Percentiles rank a stretch among this genome's conserved stretches.
These are phyloP conservation scores for Bimastos eiseni DNA, from an alignment of 2,888 invertebrate genomes.

Conservation along the genomic window DNA sequence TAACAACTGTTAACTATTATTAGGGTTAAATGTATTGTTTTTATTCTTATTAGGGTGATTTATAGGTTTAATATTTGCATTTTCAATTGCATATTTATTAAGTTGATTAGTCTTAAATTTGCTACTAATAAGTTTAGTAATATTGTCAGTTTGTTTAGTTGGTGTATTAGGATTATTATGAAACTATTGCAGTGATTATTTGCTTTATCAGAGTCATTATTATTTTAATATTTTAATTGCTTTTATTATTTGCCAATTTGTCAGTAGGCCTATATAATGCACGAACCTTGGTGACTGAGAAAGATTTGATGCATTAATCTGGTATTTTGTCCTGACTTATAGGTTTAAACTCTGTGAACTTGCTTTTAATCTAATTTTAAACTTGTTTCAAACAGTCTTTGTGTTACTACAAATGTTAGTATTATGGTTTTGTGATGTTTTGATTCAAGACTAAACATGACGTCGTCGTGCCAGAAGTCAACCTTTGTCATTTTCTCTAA, in stretches of 20 bases:
- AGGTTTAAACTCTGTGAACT: background rate
- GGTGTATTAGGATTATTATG: background rate
- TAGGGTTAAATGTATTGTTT: background rate
- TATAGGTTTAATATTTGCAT: background rate
- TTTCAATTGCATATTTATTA: background rate
- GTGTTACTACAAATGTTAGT: background rate
- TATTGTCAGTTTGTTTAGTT: background rate
- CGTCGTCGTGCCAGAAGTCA: background rate
- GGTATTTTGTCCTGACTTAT: background rate
- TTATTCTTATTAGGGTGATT: background rate
- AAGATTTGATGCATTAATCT: background rate
- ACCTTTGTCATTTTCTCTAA: background rate
- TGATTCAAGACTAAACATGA: background rate
- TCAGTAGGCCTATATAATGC: background rate
- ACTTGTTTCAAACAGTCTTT: background rate
- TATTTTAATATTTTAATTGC: background rate
- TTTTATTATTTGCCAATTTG: background rate
- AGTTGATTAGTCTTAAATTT: background rate
- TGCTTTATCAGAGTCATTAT: background rate
- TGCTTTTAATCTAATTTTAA: background rate
- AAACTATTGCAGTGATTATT: background rate
- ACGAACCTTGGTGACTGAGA: no score
- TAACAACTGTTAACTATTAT: background rate
- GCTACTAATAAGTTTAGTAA: background rate
- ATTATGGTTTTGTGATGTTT: background rate